These are phyloP conservation scores for Gasterosteus nipponicus DNA, from an alignment of 2,113 vertebrate species.

Conservation along the genomic window DNA sequence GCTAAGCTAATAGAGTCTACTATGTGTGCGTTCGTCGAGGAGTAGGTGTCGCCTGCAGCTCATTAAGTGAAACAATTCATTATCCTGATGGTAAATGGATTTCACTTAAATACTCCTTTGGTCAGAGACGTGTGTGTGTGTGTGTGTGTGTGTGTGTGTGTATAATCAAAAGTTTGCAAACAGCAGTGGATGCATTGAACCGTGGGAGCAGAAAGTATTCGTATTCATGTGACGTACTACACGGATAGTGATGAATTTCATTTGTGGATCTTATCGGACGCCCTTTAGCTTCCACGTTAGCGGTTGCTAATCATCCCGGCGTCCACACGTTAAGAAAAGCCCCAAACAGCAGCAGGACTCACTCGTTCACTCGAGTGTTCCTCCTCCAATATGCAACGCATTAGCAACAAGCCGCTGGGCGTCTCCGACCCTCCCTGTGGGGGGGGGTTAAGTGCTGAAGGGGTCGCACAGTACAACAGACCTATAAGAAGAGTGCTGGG, in stretches of 20 bases:
- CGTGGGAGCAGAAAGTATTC: not conserved
- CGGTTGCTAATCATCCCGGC: not conserved
- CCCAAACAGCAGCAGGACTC: not conserved
- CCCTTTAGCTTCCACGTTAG: not conserved
- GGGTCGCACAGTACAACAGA: constrained; percentile 33
- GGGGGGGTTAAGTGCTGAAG: constrained; percentile 35
- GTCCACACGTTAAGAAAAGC: too few species aligned
- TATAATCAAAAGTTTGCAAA: not conserved
- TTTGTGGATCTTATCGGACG: not conserved
- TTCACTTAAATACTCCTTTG: constrained; percentile 40
- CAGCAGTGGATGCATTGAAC: not conserved
- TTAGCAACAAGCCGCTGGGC: constrained; percentile 53
- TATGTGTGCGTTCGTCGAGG: constrained; percentile 27
- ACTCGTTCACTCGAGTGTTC: not conserved
- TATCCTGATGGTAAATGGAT: constrained; percentile 53
- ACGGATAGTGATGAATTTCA: too few species aligned
- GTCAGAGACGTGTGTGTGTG: not conserved
- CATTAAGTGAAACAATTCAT: constrained; percentile 29
- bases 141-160: constrained; percentile 6
- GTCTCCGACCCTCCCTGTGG: constrained; percentile 35
- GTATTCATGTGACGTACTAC: not conserved
- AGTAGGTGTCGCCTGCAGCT: constrained; percentile 16
- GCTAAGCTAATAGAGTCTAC: not conserved
- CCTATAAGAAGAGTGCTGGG: constrained; percentile 39
- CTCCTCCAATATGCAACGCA: not conserved